These are phyloP conservation scores for Campopleginae sp. DNA, from an alignment of 2,888 invertebrate genomes.

Conservation along the genomic window DNA sequence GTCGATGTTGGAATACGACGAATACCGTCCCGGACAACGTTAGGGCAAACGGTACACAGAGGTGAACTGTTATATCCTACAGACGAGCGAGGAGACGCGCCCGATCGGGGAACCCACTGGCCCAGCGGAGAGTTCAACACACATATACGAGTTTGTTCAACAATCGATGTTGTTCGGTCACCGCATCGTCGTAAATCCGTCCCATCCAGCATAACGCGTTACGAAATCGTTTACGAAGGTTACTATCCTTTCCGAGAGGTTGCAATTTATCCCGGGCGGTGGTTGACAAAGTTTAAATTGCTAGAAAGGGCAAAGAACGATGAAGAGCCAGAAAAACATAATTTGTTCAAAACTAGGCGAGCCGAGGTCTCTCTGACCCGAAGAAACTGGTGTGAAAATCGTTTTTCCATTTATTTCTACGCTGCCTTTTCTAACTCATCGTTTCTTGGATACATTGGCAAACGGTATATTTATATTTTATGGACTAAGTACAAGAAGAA, in stretches of 20 bases:
- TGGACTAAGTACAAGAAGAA: slow-evolving; percentile 7
- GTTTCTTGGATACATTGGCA: neutral
- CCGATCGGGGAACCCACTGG: slow-evolving; percentile 78
- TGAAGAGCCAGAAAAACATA: neutral
- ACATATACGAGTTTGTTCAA: slow-evolving; percentile 74
- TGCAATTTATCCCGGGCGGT: neutral
- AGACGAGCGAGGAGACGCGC: slow-evolving; percentile 54
- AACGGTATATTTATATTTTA: slow-evolving; percentile 44
- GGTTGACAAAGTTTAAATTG: neutral
- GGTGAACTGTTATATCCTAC: slow-evolving; percentile 81
- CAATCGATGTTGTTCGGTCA: slow-evolving; percentile 77
- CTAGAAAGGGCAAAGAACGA: slow-evolving; percentile 4
- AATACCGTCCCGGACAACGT: slow-evolving; percentile 78
- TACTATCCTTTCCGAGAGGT: no score
- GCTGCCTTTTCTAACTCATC: slow-evolving; percentile 9
- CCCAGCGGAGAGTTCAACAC: slow-evolving; percentile 73
- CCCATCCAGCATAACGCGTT: neutral
- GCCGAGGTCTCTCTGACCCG: slow-evolving; percentile 1
- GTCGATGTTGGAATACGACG: slow-evolving; percentile 61
- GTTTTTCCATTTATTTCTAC: slow-evolving; percentile 40
- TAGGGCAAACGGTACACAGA: slow-evolving; percentile 80
- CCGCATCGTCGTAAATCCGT: slow-evolving; percentile 52
- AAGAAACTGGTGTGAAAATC: slow-evolving; percentile 33
- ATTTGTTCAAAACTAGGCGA: neutral
- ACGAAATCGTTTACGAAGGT: neutral